Percentiles rank a stretch among this genome's conserved stretches.
Conservation (phyloP, 2,888 invertebrate species). For the Metellina segmentata region DNA sequence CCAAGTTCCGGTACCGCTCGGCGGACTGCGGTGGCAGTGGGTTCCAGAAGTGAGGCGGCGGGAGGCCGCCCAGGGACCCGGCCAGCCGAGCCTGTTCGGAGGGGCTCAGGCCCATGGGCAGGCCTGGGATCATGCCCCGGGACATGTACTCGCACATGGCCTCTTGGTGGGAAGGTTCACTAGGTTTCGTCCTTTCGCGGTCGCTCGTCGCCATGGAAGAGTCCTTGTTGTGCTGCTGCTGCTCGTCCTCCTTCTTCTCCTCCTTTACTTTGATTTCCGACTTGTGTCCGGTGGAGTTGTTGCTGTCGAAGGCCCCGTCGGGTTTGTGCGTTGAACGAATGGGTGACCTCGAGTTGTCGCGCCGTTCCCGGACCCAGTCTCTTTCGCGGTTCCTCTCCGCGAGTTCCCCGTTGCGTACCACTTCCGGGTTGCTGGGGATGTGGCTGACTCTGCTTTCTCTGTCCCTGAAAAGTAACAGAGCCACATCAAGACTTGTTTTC, state of each 20-base stretch:
- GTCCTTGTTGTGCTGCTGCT: slow-evolving; percentile 1
- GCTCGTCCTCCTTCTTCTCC: slow-evolving; percentile 71
- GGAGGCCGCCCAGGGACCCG: slow-evolving; percentile 22
- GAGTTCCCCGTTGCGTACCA: slow-evolving; percentile 67
- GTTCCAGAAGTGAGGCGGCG: slow-evolving; percentile 70
- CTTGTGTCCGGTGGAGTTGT: slow-evolving; percentile 10
- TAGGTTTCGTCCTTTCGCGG: slow-evolving; percentile 49
- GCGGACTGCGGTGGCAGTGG: slow-evolving; percentile 39
- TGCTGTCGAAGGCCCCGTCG: slow-evolving; percentile 36
- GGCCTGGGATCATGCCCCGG: slow-evolving; percentile 20
- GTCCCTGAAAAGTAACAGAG: slow-evolving; percentile 55
- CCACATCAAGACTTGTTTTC: too few species aligned
- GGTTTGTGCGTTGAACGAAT: slow-evolving; percentile 62
- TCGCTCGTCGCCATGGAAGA: slow-evolving; percentile 2
- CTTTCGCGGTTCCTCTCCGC: slow-evolving; percentile 47
- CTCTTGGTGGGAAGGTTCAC: slow-evolving; percentile 25
- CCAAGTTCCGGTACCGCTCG: slow-evolving; percentile 62
- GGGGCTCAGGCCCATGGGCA: slow-evolving; percentile 32
- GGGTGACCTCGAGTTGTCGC: slow-evolving; percentile 73
- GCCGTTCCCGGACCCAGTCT: slow-evolving; percentile 62
- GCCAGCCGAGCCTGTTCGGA: slow-evolving; percentile 43
- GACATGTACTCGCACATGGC: slow-evolving; percentile 54
- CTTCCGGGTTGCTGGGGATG: slow-evolving; percentile 39
- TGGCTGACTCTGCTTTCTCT: slow-evolving; percentile 64
- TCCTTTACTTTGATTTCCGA: slow-evolving; percentile 73